These are phyloP conservation scores for Leptinotarsa rubiginosa DNA, from an alignment of 2,888 invertebrate genomes.

Conservation along the genomic window DNA sequence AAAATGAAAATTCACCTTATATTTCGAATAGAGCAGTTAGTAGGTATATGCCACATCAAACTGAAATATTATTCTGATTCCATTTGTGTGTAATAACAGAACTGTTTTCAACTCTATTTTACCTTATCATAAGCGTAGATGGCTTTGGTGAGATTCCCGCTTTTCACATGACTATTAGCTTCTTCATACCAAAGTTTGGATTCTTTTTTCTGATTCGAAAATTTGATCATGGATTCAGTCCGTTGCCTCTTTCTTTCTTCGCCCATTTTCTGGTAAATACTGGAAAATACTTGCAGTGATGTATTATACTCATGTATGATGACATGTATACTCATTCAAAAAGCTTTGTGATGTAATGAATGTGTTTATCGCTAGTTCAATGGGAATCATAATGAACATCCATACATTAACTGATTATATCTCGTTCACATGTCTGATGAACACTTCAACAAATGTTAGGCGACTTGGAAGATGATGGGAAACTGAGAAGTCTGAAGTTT, in stretches of 20 bases:
- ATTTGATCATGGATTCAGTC: constrained; percentile 60
- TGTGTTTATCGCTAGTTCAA: no score
- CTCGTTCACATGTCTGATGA: no score
- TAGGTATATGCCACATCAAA: no score
- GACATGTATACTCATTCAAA: background rate
- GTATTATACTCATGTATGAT: no score
- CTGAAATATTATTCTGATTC: no score
- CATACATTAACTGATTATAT: no score
- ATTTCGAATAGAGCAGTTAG: no score
- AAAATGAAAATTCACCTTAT: no score
- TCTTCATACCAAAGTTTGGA: constrained; percentile 83
- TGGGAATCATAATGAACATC: no score
- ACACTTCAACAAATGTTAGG: no score
- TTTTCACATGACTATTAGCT: constrained; percentile 81
- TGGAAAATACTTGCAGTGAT: background rate
- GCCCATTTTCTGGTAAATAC: constrained; percentile 44
- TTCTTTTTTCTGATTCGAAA: constrained; percentile 61
- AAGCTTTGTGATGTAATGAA: background rate
- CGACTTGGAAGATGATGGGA: no score
- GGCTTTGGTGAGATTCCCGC: constrained; percentile 79
- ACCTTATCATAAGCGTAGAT: constrained; percentile 80
- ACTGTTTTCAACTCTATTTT: constrained; percentile 50
- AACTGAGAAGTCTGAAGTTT: no score
- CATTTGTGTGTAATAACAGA: background rate
- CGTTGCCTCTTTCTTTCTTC: constrained; percentile 57